Evolutionary conservation across 2,113 vertebrate genomes (phyloP), one percentile per base, ranked within the genome.

Genomic region (Notarius lentiginosus): DNA sequence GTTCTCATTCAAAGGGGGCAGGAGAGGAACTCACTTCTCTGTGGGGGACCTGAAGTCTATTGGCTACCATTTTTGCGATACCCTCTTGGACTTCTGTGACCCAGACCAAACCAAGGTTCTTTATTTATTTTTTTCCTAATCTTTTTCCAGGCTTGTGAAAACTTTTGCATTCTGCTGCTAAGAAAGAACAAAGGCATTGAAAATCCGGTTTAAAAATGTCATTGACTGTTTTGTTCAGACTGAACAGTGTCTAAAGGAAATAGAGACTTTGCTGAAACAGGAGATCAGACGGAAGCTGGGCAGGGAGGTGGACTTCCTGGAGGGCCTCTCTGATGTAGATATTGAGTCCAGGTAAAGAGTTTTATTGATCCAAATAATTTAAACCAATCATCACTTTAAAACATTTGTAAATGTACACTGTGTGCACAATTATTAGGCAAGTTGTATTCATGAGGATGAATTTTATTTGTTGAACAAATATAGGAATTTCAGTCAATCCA

Each of bases 51-150:
- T 99, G 7, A 94, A 96, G 91, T 96, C 96, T 0, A 87, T 99
- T 75, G 98, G 97, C 24, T 95, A 94, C 87, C 94, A 93, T 76
- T 92, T 99, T 84, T 97, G 98, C 66, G 97, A 99, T 94, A 97
- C 97, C 0, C 93, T 99, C n/a, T 93, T 99, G 0, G 97, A 99
- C 88, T 97, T 96, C 92, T 98, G 95, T 10, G 96, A 98, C 91
- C 97, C 98, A 0, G 94, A 96, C n/a, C 92, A 91, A 0, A 72
- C 94, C 51, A 99, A 99, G 96, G 98, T 98, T 89, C 84, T 47
- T 41, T n/a, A 51, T 11, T 68, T 30, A 1, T 84, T 80, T 76
- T 41, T 72, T 84, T 70, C 10, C 12, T n/a, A n/a, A 24, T 24
- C 14, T 47, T 82, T 82, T 47, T 79, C 18, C 47, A 53, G 22